phyloP scores from a whole-genome alignment of 2,113 vertebrate species.

The Onychostoma macrolepis region DNA sequence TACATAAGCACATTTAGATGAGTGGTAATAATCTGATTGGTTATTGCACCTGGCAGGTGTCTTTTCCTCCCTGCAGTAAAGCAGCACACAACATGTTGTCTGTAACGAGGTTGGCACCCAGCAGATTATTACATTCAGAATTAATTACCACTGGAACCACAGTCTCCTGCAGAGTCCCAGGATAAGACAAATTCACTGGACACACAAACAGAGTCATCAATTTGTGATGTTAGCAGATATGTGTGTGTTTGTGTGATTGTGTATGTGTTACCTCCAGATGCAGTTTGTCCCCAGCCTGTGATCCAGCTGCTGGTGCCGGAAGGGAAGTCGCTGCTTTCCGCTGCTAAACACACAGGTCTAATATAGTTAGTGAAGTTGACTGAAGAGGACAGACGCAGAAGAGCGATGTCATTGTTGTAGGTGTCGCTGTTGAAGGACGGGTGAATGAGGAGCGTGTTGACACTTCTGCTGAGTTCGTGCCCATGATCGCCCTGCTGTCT shows the following conservation, averaged over 20 bases:
- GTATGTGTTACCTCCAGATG: constrained; percentile 12
- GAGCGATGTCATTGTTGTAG: constrained; percentile 73
- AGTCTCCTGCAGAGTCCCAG: constrained; percentile 32
- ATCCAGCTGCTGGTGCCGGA: not conserved
- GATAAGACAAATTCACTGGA: constrained; percentile 22
- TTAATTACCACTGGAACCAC: constrained; percentile 4
- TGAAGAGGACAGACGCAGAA: constrained; percentile 64
- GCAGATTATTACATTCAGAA: not conserved
- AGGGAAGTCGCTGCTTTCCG: constrained; percentile 53
- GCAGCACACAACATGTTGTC: constrained; percentile 40
- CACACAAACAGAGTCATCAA: not conserved
- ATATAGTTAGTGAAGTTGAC: constrained; percentile 53
- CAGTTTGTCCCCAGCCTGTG: constrained; percentile 50
- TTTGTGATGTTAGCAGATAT: not conserved
- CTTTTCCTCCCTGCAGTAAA: constrained; percentile 26
- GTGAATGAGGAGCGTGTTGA: constrained; percentile 51
- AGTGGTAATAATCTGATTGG: not conserved
- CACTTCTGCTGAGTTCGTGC: not conserved
- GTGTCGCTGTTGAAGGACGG: constrained; percentile 47
- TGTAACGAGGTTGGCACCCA: constrained; percentile 28
- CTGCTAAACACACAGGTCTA: constrained; percentile 76
- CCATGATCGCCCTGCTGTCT: not conserved
- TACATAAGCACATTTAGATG: not conserved
- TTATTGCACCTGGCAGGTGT: constrained; percentile 45
- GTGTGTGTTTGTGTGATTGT: not conserved